These are phyloP conservation scores for Eupristina koningsbergeri DNA, from an alignment of 1,140 invertebrate species.

Conservation along the genomic window DNA sequence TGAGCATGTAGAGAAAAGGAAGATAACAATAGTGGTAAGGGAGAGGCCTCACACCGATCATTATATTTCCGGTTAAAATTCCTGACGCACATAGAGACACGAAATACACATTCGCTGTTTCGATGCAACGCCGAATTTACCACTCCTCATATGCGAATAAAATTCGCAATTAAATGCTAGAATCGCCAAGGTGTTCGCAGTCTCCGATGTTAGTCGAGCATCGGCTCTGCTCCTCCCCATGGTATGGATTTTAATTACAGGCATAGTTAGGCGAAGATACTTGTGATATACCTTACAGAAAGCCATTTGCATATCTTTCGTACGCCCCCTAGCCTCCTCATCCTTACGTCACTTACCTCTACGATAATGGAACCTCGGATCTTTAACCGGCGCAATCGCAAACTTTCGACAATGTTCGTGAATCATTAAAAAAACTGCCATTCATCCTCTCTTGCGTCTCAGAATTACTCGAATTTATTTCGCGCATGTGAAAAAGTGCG, in stretches of 20 bases:
- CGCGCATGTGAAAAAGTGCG: no score
- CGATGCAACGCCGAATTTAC: background rate
- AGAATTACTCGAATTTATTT: no score
- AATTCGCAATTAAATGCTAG: slow-evolving; percentile 47
- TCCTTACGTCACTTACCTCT: background rate
- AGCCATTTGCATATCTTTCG: background rate
- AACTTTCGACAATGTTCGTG: background rate
- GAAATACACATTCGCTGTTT: background rate
- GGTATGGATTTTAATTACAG: slow-evolving; percentile 45
- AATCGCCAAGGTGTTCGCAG: slow-evolving; percentile 23
- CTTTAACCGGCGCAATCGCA: no score
- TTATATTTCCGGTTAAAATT: no score
- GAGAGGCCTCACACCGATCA: no score
- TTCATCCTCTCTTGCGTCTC: background rate
- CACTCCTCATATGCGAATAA: background rate
- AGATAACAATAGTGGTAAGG: no score
- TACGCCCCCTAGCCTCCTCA: background rate
- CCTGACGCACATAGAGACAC: background rate
- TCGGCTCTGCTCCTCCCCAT: background rate
- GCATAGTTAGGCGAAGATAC: slow-evolving; percentile 39
- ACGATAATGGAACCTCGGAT: background rate
- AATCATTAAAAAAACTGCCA: background rate
- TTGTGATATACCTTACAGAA: background rate
- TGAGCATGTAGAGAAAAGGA: no score
- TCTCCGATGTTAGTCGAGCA: background rate